Conservation (phyloP, 2,113 vertebrate species). For the Varanus salvator region DNA sequence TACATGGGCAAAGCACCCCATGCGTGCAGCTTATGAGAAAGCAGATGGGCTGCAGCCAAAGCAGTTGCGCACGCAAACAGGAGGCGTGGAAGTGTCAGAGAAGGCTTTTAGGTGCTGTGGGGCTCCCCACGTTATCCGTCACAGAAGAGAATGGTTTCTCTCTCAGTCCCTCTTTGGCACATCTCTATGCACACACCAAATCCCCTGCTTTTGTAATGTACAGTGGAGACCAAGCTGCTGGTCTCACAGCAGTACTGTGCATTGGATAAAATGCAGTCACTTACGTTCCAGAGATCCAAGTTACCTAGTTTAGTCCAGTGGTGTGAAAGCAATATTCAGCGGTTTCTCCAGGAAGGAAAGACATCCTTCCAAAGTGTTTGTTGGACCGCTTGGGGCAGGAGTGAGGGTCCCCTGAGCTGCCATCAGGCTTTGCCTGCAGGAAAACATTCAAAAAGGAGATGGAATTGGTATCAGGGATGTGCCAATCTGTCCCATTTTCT, state of each 20-base stretch:
- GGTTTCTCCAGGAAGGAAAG: not conserved
- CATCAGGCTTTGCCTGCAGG: not conserved
- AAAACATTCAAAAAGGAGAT: not conserved
- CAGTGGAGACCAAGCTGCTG: too few relatives aligned
- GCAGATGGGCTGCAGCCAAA: constrained; percentile 31
- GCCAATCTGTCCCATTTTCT: not conserved
- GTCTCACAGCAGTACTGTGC: not conserved
- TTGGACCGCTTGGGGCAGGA: not conserved
- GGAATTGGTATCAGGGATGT: not conserved
- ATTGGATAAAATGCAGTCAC: not conserved
- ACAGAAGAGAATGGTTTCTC: too few relatives aligned
- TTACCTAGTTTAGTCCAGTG: not conserved
- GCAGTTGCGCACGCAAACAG: not conserved
- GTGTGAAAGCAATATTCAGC: not conserved
- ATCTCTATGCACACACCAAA: not conserved
- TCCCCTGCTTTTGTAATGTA: not conserved
- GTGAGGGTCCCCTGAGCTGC: not conserved
- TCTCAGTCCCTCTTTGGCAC: not conserved
- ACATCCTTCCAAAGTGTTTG: not conserved
- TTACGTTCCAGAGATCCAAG: not conserved
- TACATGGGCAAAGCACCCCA: constrained; percentile 32
- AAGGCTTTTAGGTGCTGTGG: not conserved
- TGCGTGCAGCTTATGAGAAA: constrained; percentile 39
- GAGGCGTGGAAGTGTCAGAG: not conserved
- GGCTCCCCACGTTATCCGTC: not conserved